These are phyloP conservation scores for Idaea aversata DNA, from an alignment of 2,888 invertebrate genomes.

Conservation along the genomic window DNA sequence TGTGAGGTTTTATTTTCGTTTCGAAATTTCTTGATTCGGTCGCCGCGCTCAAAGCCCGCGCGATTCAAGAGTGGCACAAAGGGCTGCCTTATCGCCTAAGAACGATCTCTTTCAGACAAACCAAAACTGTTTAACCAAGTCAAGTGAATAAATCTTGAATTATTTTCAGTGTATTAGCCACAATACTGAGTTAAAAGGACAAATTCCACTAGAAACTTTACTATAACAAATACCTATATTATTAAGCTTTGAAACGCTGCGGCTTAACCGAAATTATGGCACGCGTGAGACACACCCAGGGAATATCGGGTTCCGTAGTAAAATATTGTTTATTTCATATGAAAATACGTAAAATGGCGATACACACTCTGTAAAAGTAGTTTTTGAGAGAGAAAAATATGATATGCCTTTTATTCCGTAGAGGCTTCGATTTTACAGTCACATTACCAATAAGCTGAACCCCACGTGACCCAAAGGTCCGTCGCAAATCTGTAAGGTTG, in stretches of 20 bases:
- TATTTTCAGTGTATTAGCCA: too few relatives aligned
- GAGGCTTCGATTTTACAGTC: background rate
- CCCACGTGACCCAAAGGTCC: too few relatives aligned
- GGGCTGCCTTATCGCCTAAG: too few relatives aligned
- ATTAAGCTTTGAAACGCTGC: conserved; percentile 17
- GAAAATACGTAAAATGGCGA: background rate
- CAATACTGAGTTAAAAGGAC: conserved; percentile 32
- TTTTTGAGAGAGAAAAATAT: background rate
- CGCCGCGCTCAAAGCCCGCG: too few relatives aligned
- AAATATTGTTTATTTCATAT: background rate
- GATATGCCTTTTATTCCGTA: background rate
- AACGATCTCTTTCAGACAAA: too few relatives aligned
- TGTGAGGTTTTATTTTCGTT: too few relatives aligned
- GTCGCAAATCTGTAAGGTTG: too few relatives aligned
- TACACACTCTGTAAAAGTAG: background rate
- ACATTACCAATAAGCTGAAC: too few relatives aligned
- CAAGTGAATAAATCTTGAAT: too few relatives aligned
- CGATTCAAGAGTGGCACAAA: too few relatives aligned
- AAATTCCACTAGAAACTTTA: conserved; percentile 8
- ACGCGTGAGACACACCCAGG: conserved; percentile 20
- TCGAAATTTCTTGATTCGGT: too few relatives aligned
- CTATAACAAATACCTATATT: conserved; percentile 17
- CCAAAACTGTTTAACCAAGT: too few relatives aligned
- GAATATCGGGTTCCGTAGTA: conserved; percentile 1
- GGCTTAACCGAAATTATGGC: conserved; percentile 27